Conservation (phyloP, 2,888 invertebrate species). For the Drosophila kanekoi region DNA sequence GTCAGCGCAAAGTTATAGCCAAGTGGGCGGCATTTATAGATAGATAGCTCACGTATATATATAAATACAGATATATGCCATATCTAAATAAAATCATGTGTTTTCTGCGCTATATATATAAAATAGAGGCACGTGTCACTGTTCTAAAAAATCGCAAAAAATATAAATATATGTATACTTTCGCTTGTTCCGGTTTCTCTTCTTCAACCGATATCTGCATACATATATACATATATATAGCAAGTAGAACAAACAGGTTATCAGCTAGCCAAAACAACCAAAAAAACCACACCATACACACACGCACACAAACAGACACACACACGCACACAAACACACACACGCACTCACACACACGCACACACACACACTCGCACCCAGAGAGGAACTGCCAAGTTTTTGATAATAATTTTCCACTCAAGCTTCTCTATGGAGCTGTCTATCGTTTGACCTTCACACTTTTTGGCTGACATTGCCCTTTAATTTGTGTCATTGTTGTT, state of each 20-base stretch:
- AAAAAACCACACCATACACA: constrained; percentile 17
- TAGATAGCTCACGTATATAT: constrained; percentile 6
- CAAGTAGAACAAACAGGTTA: constrained; percentile 63
- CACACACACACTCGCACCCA: constrained; percentile 11
- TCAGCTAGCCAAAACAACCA: constrained; percentile 54
- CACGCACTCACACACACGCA: constrained; percentile 2
- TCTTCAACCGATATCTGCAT: constrained; percentile 2
- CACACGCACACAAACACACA: constrained; percentile 14
- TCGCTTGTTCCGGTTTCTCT: constrained; percentile 41
- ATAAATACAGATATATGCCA: constrained; percentile 1
- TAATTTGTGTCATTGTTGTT: constrained; percentile 45
- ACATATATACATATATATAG: constrained; percentile 10
- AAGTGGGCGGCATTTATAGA: constrained; percentile 22
- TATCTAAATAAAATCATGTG: constrained; percentile 51
- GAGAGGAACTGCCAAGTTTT: constrained; percentile 44
- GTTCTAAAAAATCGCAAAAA: constrained; percentile 23
- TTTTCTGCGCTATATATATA: constrained; percentile 16
- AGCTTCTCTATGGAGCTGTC: constrained; percentile 12
- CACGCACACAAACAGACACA: constrained; percentile 13
- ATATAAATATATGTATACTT: constrained; percentile 10
- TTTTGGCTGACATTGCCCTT: constrained; percentile 22
- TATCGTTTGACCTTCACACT: constrained; percentile 53
- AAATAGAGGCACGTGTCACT: constrained; percentile 61
- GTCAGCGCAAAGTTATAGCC: constrained; percentile 44
- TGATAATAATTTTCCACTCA: constrained; percentile 55